Evolutionary conservation across 2,888 invertebrate genomes (phyloP).

Genomic region (Sphaerophoria rueppellii): DNA sequence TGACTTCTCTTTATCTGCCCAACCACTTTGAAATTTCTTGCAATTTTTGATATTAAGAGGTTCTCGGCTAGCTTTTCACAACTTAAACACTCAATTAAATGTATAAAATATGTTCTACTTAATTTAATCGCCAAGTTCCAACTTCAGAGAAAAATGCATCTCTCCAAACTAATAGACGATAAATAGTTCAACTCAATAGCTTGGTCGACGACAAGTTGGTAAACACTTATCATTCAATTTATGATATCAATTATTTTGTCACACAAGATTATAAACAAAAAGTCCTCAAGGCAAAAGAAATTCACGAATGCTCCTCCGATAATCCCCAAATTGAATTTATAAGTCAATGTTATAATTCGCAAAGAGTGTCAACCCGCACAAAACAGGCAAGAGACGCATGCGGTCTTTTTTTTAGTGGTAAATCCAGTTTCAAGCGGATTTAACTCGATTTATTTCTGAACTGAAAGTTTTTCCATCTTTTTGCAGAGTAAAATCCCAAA

Average conservation of each 20-base stretch:
- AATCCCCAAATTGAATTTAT: slow-evolving; percentile 14
- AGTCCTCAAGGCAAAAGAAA: slow-evolving; percentile 10
- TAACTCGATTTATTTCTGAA: slow-evolving; percentile 65
- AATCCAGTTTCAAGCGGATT: slow-evolving; percentile 67
- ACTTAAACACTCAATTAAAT: too few species aligned
- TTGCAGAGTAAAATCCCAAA: slow-evolving; percentile 6
- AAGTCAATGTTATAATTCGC: slow-evolving; percentile 19
- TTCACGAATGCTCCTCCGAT: slow-evolving; percentile 5
- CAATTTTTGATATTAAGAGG: too few species aligned
- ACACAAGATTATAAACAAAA: background rate
- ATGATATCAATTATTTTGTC: slow-evolving; percentile 21
- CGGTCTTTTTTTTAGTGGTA: slow-evolving; percentile 10
- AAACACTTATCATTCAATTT: slow-evolving; percentile 31
- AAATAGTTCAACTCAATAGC: slow-evolving; percentile 2
- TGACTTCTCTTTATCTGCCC: too few species aligned
- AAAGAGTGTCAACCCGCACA: background rate
- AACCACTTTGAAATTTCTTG: too few species aligned
- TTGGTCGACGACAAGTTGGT: background rate
- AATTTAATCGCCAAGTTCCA: too few species aligned
- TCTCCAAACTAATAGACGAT: background rate
- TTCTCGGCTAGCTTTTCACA: too few species aligned
- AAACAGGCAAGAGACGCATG: background rate
- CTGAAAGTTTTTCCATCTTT: slow-evolving; percentile 60
- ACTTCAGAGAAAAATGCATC: too few species aligned
- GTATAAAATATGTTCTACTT: too few species aligned